Percentiles rank a stretch among this genome's conserved stretches.
Evolutionary conservation across 2,797 vertebrate genomes (phyloP).

Genomic region (Tauraco hartlaubi): DNA sequence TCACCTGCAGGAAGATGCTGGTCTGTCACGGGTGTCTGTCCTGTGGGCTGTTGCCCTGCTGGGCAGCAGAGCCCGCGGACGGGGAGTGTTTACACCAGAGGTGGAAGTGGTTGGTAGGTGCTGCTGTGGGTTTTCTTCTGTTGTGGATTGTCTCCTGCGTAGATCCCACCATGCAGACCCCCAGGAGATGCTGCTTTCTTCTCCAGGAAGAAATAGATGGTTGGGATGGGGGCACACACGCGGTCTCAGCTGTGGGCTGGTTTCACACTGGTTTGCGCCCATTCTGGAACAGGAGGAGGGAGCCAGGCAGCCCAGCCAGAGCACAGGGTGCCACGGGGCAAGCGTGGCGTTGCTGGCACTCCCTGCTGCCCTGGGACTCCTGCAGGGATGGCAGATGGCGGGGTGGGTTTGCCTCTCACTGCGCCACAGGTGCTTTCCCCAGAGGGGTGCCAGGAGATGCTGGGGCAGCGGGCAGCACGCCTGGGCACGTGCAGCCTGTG

Average conservation of each 20-base stretch:
- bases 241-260: fast-evolving
- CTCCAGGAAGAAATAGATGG: not conserved
- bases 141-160: not conserved
- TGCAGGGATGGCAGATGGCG: fast-evolving
- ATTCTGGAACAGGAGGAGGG: not conserved
- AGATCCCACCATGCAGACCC: fast-evolving
- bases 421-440: not conserved
- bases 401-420: not conserved
- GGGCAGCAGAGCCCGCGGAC: fast-evolving
- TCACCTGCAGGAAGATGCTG: not conserved
- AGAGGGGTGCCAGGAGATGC: not conserved
- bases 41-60: fast-evolving
- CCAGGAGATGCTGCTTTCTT: not conserved
- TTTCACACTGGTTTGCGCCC: not conserved
- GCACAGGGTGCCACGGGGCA: fast-evolving
- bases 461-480: fast-evolving
- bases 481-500: fast-evolving
- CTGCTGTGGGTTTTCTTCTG: not conserved
- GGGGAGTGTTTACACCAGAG: fast-evolving
- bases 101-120: not conserved
- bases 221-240: not conserved
- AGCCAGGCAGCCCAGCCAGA: fast-evolving
- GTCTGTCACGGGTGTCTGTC: not conserved
- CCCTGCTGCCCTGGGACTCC: not conserved
- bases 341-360: fast-evolving